A percentile compares a stretch with the other conserved stretches of the same genome.
Conservation (phyloP, 1,140 invertebrate species). For the Meloidogyne chitwoodi region DNA sequence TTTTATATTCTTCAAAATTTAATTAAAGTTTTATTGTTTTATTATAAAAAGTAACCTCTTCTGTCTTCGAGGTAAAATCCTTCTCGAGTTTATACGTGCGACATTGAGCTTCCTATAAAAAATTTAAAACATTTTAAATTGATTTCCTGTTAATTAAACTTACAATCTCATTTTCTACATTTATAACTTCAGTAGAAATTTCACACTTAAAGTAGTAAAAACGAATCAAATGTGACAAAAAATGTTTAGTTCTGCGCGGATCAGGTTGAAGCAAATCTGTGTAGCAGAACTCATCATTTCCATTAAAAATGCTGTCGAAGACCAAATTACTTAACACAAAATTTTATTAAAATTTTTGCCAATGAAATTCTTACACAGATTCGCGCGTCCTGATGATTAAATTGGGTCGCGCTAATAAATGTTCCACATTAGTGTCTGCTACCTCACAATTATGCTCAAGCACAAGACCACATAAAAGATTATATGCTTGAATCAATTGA, state of each 20-base stretch:
- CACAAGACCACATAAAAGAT: constrained; percentile 24
- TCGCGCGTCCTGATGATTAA: constrained; percentile 13
- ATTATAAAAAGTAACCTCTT: not conserved
- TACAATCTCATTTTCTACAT: constrained; percentile 20
- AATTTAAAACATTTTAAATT: not conserved
- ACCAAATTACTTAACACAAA: constrained; percentile 15
- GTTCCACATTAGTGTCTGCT: constrained; percentile 4
- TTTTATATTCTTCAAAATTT: not conserved
- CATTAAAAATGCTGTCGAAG: constrained; percentile 26
- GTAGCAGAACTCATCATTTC: constrained; percentile 17
- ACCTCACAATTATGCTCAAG: constrained; percentile 1
- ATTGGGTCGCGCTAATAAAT: constrained; percentile 2
- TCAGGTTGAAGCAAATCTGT: constrained; percentile 24
- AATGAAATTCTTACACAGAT: constrained; percentile 8
- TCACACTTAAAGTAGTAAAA: constrained; percentile 28
- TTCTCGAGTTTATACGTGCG: constrained; percentile 10
- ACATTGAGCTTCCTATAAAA: constrained; percentile 10
- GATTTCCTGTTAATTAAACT: not conserved
- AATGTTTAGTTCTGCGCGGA: not conserved
- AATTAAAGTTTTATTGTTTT: not conserved
- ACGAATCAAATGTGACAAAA: constrained; percentile 14
- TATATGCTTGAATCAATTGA: constrained; percentile 18
- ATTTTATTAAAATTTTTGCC: not conserved
- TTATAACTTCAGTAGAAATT: not conserved
- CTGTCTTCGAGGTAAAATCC: not conserved